Base-by-base conservation (phyloP, 2,888 invertebrate species). In the Periphyllus acericola region DNA sequence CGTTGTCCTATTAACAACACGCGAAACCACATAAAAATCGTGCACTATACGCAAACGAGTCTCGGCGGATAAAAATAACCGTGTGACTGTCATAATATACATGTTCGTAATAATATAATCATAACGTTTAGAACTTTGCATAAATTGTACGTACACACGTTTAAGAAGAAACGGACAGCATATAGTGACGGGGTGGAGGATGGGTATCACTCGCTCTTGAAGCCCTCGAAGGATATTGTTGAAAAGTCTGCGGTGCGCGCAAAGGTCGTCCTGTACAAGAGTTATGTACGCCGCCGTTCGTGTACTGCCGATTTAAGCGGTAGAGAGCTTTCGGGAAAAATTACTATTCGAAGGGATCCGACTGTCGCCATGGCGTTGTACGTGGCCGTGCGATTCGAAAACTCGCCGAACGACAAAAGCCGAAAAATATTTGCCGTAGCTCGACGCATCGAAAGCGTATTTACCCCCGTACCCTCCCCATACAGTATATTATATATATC, bases 271-370 rank as follows among this genome's bases (percentile, higher is more conserved):
- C 71, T 55, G 34, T 79, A 36, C 6, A 79, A 55, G 60, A 79
- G 32, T 79, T 79, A 34, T n/a, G n/a, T 55, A 79, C 46, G 46
- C 46, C 46, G 14, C 32, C 29, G 71, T 71, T 25, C 32, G 78
- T 60, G 55, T 52, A 52, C 52, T 79, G 0, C 52, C 25, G 78
- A 17, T 79, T 55, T 79, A 79, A 79, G 34, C 66, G 40, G 55
- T 40, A 29, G 29, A 80, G 66, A 6, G 78, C 55, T 80, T 80
- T 80, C 40, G 66, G 66, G 80, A 80, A 80, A 80, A 80, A 80
- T 80, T 80, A 80, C 66, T 68, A 80, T 55, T 40, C 80, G 80
- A 40, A 29, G 11, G 66, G 40, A 66, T 68, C 36, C 80, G 80
- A 29, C 21, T 34, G 66, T 40, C 66, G n/a, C n/a, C 40, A n/a